phyloP scores from a whole-genome alignment of 2,113 vertebrate species.

The Callionymus lyra region DNA sequence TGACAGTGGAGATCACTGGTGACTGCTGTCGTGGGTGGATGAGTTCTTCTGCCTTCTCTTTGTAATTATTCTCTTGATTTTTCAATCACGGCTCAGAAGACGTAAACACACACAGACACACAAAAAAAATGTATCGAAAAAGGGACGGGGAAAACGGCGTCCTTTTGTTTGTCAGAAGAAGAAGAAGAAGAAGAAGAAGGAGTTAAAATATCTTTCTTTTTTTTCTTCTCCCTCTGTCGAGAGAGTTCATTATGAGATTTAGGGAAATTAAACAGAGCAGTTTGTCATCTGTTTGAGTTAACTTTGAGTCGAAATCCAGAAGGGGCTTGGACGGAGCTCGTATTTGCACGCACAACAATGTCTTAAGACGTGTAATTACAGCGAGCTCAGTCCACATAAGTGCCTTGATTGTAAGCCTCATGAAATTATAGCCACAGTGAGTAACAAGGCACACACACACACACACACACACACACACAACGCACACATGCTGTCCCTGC shows the following conservation, averaged over 20 bases:
- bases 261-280: not conserved
- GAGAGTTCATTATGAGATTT: not conserved
- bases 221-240: not conserved
- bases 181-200: slow-evolving; percentile 23
- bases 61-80: slow-evolving; percentile 50
- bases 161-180: slow-evolving; percentile 52
- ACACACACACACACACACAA: slow-evolving; percentile 5
- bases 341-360: slow-evolving; percentile 22
- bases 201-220: slow-evolving; percentile 27
- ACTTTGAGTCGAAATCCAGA: slow-evolving; percentile 14
- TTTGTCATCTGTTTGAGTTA: slow-evolving; percentile 15
- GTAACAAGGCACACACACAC: slow-evolving; percentile 8
- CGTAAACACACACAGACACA: slow-evolving; percentile 1
- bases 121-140: not conserved
- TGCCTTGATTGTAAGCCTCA: slow-evolving; percentile 27
- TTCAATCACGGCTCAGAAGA: slow-evolving; percentile 31
- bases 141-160: slow-evolving; percentile 22
- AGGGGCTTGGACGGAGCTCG: slow-evolving; percentile 5
- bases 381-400: slow-evolving; percentile 22
- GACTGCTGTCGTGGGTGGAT: slow-evolving; percentile 48
- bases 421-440: slow-evolving; percentile 22
- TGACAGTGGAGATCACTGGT: slow-evolving; percentile 54
- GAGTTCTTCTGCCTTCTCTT: slow-evolving; percentile 41
- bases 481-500: slow-evolving; percentile 43
- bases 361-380: slow-evolving; percentile 27